Percentiles rank a stretch among this genome's conserved stretches.
phyloP scores from a whole-genome alignment of 2,797 vertebrate species.

The Vespertilio murinus region DNA sequence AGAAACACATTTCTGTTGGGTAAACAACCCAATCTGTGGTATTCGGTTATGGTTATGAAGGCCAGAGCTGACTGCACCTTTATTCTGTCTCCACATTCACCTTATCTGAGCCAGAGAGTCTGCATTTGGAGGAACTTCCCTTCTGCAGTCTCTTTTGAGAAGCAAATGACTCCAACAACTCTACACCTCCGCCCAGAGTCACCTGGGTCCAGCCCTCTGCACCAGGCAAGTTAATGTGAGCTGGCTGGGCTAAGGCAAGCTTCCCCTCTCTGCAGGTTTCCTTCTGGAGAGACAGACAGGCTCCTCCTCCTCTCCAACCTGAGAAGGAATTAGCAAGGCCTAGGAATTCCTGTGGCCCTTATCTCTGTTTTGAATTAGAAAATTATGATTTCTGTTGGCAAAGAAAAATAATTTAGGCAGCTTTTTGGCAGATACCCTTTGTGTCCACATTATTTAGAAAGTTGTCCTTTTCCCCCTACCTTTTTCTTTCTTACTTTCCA shows the following conservation, averaged over 20 bases:
- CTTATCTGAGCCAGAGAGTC: neutral
- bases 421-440: neutral
- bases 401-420: neutral
- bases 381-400: slow-evolving; percentile 20
- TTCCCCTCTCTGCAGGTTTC: neutral
- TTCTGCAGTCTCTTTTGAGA: neutral
- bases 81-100: neutral
- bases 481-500: neutral
- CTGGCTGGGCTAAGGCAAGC: neutral
- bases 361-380: neutral
- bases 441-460: neutral
- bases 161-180: neutral
- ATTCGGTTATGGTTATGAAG: neutral
- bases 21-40: neutral
- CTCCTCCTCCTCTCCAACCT: neutral
- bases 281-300: no score
- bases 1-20: neutral
- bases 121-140: neutral
- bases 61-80: neutral
- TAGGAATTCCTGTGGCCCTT: neutral
- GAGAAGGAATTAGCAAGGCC: neutral
- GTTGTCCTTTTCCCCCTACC: neutral
- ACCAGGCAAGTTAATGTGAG: neutral
- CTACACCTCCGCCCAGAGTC: neutral
- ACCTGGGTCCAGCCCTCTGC: neutral